A percentile compares a stretch with the other conserved stretches of the same genome.
These are phyloP conservation scores for Deilephila elpenor DNA, from an alignment of 2,888 invertebrate species.

Conservation along the genomic window DNA sequence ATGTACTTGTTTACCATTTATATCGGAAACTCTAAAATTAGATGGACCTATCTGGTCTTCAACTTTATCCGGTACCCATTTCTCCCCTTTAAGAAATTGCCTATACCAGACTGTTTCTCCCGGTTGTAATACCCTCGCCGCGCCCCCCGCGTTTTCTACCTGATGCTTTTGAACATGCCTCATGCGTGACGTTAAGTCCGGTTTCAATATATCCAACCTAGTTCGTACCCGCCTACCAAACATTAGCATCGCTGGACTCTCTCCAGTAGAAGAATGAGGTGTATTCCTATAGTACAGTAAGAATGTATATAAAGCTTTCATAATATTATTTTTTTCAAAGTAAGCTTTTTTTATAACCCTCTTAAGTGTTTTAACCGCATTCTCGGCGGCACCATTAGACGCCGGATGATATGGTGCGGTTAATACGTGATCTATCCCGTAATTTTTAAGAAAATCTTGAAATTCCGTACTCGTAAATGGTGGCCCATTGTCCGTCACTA, in stretches of 20 bases:
- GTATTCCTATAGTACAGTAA: conserved; percentile 33
- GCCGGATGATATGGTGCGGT: not conserved
- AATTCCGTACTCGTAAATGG: not conserved
- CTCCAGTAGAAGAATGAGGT: conserved; percentile 33
- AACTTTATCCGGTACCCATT: conserved; percentile 23
- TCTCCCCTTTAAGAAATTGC: not conserved
- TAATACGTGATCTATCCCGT: not conserved
- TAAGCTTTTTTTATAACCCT: conserved; percentile 38
- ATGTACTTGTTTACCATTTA: not conserved
- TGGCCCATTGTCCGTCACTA: not conserved
- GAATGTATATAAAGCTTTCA: conserved; percentile 32
- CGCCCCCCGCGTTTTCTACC: not conserved
- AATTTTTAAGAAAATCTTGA: not conserved
- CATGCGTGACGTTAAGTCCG: conserved; percentile 8
- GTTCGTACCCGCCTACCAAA: conserved; percentile 31
- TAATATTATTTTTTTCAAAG: conserved; percentile 29
- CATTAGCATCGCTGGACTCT: conserved; percentile 30
- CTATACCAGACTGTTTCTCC: not conserved
- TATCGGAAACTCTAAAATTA: not conserved
- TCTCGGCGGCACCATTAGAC: conserved; percentile 33
- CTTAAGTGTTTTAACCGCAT: conserved; percentile 38
- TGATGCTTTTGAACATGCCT: not conserved
- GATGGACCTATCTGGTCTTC: conserved; percentile 5
- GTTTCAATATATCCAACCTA: conserved; percentile 26
- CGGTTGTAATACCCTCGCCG: not conserved